Evolutionary conservation across 2,113 vertebrate genomes (phyloP).

Genomic region (Apodemus sylvaticus): DNA sequence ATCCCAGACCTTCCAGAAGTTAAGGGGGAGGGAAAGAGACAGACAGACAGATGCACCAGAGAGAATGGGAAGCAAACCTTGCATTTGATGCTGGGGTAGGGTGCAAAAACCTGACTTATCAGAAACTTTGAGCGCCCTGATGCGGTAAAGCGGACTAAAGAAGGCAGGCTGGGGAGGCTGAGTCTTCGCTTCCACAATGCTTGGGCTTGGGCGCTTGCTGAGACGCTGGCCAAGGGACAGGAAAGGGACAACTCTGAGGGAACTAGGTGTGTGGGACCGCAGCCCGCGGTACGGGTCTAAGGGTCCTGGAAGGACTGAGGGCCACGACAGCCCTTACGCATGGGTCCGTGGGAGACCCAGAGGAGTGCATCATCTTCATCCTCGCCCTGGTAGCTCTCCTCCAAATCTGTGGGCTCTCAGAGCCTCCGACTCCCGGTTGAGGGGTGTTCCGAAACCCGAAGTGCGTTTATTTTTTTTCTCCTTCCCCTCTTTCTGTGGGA

Average conservation of each 20-base stretch:
- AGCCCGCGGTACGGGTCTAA: not conserved
- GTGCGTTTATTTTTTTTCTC: not conserved
- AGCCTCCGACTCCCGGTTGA: not conserved
- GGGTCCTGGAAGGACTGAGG: not conserved
- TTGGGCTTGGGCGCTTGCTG: not conserved
- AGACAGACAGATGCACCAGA: too few relatives aligned
- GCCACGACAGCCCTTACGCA: not conserved
- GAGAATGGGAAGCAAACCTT: not conserved
- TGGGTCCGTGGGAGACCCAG: not conserved
- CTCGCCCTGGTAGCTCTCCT: too few relatives aligned
- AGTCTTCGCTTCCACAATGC: not conserved
- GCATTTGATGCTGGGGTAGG: not conserved
- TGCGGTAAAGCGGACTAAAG: not conserved
- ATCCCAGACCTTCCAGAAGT: not conserved
- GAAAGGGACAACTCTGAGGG: not conserved
- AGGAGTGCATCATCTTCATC: not conserved
- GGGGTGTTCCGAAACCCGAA: not conserved
- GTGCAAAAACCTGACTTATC: not conserved
- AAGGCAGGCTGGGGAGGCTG: fast-evolving
- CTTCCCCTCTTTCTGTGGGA: not conserved
- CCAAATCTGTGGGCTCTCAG: not conserved
- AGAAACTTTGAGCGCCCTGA: not conserved
- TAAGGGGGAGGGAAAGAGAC: not conserved
- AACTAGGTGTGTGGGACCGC: not conserved
- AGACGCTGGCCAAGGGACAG: not conserved